Evolutionary conservation across 2,888 invertebrate genomes (phyloP).

Genomic region (Drosophila maculinotata): DNA sequence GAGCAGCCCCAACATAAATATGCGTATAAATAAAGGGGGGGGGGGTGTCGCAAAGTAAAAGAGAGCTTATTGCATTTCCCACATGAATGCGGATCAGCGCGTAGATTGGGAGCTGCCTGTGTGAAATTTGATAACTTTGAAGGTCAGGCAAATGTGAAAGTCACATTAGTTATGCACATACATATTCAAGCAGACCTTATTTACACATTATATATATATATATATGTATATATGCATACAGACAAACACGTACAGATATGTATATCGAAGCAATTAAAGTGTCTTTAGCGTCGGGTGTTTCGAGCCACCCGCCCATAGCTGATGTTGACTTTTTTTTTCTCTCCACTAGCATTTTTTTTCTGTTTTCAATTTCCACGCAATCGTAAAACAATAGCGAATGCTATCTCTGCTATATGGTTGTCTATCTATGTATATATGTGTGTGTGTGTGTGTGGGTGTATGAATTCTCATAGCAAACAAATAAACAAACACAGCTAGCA

Average conservation of each 20-base stretch:
- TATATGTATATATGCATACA: slow-evolving; percentile 3
- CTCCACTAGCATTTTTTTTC: slow-evolving; percentile 10
- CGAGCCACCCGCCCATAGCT: slow-evolving; percentile 20
- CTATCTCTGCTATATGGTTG: slow-evolving; percentile 64
- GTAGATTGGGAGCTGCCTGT: slow-evolving; percentile 9
- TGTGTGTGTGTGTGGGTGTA: slow-evolving; percentile 36
- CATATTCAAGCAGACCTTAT: slow-evolving; percentile 24
- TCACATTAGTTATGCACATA: slow-evolving; percentile 62
- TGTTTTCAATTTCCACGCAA: slow-evolving; percentile 71
- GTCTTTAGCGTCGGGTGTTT: slow-evolving; percentile 70
- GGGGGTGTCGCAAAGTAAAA: neutral
- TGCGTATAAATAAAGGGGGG: neutral
- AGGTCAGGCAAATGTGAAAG: slow-evolving; percentile 72
- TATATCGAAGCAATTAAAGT: slow-evolving; percentile 73
- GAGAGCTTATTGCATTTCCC: slow-evolving; percentile 69
- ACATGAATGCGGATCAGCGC: slow-evolving; percentile 32
- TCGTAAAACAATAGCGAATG: slow-evolving; percentile 77
- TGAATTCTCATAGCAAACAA: slow-evolving; percentile 68
- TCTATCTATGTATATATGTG: slow-evolving; percentile 24
- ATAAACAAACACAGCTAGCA: slow-evolving; percentile 58
- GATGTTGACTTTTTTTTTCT: slow-evolving; percentile 51
- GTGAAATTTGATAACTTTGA: slow-evolving; percentile 68
- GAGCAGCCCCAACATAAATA: slow-evolving; percentile 5
- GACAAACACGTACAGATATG: slow-evolving; percentile 19
- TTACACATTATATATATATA: slow-evolving; percentile 11